Conservation (phyloP, 2,797 vertebrate species). For the Chelon auratus region DNA sequence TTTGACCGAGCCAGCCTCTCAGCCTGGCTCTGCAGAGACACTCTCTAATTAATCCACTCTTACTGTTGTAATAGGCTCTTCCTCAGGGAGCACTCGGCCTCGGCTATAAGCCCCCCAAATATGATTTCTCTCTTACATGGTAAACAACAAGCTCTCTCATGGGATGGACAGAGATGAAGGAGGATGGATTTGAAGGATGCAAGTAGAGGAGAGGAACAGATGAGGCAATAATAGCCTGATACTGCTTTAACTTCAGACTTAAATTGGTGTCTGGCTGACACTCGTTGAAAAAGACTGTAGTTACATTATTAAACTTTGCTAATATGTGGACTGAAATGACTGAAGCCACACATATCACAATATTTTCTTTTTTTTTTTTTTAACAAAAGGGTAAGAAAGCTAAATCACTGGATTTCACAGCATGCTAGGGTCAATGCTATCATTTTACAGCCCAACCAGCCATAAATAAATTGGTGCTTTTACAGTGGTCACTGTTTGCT, state of each 20-base stretch:
- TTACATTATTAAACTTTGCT: conserved; percentile 31
- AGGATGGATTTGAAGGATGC: conserved; percentile 55
- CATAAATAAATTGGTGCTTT: conserved; percentile 18
- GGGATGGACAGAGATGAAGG: conserved; percentile 61
- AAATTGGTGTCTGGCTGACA: conserved; percentile 24
- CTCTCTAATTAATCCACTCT: conserved; percentile 97
- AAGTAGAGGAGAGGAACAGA: conserved; percentile 33
- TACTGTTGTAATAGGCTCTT: conserved; percentile 93
- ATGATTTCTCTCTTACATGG: conserved; percentile 93
- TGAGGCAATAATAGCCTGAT: conserved; percentile 43
- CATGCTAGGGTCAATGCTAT: conserved; percentile 11
- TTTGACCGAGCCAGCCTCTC: conserved; percentile 85
- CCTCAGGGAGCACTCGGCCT: conserved; percentile 84
- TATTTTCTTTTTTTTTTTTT: conserved; percentile 4
- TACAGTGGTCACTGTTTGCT: conserved; percentile 17
- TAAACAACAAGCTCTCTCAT: conserved; percentile 91
- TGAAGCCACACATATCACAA: conserved; percentile 2
- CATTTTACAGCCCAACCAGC: conserved; percentile 19
- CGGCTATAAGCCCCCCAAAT: conserved; percentile 84
- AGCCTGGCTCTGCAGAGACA: conserved; percentile 85
- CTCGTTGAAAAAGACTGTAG: conserved; percentile 39
- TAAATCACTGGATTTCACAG: background rate
- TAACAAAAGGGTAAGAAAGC: conserved; percentile 14
- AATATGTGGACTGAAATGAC: conserved; percentile 20
- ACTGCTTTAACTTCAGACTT: conserved; percentile 18